Conservation (phyloP, 1,140 invertebrate species). For the Orchesella cincta region DNA sequence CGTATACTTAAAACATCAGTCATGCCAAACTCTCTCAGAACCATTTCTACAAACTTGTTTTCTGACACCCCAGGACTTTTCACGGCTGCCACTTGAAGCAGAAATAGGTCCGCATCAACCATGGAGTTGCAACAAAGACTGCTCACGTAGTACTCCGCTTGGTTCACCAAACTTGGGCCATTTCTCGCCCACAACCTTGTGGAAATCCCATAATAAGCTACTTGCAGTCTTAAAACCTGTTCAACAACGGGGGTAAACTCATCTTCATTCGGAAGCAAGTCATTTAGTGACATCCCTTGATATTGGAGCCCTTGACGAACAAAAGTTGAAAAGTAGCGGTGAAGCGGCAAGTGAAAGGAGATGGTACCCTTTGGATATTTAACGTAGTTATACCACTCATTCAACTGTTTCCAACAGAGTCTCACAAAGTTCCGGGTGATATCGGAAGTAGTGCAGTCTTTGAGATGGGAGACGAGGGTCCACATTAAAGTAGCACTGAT, state of each 20-base stretch:
- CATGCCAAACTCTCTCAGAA: conserved; percentile 77
- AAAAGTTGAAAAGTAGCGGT: conserved; percentile 89
- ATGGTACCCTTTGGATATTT: conserved; percentile 79
- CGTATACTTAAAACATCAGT: neutral
- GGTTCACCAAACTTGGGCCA: conserved; percentile 93
- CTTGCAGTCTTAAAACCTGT: conserved; percentile 81
- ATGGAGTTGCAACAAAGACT: conserved; percentile 98
- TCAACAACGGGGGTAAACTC: conserved; percentile 73
- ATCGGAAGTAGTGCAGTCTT: conserved; percentile 68
- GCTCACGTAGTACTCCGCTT: conserved; percentile 97
- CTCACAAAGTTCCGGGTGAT: conserved; percentile 72
- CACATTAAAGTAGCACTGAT: conserved; percentile 95
- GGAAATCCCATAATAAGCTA: conserved; percentile 90
- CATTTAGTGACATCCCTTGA: conserved; percentile 73
- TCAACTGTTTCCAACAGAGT: conserved; percentile 72
- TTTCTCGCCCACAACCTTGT: conserved; percentile 93
- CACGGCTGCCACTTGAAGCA: conserved; percentile 86
- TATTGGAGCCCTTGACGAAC: conserved; percentile 81
- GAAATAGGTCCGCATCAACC: conserved; percentile 93
- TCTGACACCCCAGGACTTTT: conserved; percentile 68
- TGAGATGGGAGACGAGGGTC: conserved; percentile 85
- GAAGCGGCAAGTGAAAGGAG: conserved; percentile 91
- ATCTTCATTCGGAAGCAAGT: conserved; percentile 75
- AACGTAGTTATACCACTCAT: conserved; percentile 67
- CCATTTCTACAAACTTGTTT: conserved; percentile 79